Evolutionary conservation across 2,888 invertebrate species (phyloP), one percentile per base, ranked within the genome.

Genomic region (Sinelater perroti): DNA sequence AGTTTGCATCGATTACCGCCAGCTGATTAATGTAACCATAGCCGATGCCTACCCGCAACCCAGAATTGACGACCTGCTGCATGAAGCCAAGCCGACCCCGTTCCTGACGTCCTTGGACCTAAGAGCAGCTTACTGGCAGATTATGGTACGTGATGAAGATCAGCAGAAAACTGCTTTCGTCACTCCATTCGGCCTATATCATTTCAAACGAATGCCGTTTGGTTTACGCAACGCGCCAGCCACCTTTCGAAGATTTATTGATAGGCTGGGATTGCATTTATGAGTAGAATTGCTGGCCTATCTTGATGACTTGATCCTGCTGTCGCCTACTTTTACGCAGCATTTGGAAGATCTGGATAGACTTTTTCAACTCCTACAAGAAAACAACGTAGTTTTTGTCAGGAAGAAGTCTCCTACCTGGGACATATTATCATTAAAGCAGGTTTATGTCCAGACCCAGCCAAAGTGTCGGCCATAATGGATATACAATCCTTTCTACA

Each of bases 11-110:
- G 74, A 77, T 44, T 77, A 75, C 40, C 58, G 75, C 36, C 57
- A 20, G 62, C 64, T 67, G 28, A 68, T 52, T 59, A 55, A 62
- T 3, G 53, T 67, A 8, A 69, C 68, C 1, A 42, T 45, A 5
- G 44, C 55, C 8, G 66, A 65, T 38, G 30, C 40, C 1, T 78
- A 76, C 38, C 76, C 75, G 1, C 45, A 77, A n/a, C 78, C 78
- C 1, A 60, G 74, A 7, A 18, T 31, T 10, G 28, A 18, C 2
- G 30, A 46, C 6, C 13, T 16, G 10, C 1, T 31, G 1, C 30
- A 30, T 17, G 16, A 17, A 2, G n/a, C 17, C 2, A 17, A 6
- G 10, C 17, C 17, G 3, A 11, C 17, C 52, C 45, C 21, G 6
- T n/a, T 6, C 3, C 8, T 36, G 17, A 18, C 36, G 8, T 20